Percentiles rank a stretch among this genome's conserved stretches.
These are phyloP conservation scores for Lasiommata megera DNA, from an alignment of 2,888 invertebrate genomes.

Conservation along the genomic window DNA sequence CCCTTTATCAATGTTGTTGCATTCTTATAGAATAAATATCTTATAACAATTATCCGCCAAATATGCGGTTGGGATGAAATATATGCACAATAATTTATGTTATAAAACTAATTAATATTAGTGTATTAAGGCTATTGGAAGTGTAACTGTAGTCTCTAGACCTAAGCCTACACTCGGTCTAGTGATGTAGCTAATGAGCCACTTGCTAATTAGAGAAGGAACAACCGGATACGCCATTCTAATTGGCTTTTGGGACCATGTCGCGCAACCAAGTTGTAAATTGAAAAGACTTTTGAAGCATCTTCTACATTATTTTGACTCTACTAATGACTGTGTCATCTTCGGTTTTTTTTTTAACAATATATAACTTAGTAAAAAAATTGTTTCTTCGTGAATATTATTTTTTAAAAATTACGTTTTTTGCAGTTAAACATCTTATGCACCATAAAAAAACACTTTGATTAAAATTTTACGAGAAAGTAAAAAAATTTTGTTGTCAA, in stretches of 20 bases:
- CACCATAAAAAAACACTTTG: too few relatives aligned
- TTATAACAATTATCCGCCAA: too few relatives aligned
- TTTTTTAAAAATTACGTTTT: too few relatives aligned
- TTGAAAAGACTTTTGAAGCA: conserved; percentile 26
- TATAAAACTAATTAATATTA: not conserved
- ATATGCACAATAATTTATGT: not conserved
- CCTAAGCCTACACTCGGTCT: conserved; percentile 39
- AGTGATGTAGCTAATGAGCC: conserved; percentile 76
- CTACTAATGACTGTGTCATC: not conserved
- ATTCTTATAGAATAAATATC: too few relatives aligned
- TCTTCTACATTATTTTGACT: conserved; percentile 16
- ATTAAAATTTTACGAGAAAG: too few relatives aligned
- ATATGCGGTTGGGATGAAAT: too few relatives aligned
- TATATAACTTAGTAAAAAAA: too few relatives aligned
- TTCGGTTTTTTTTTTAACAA: not conserved
- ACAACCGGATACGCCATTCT: conserved; percentile 75
- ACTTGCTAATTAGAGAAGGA: conserved; percentile 78
- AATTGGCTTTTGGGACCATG: conserved; percentile 75
- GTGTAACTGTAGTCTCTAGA: not conserved
- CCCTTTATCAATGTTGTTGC: too few relatives aligned
- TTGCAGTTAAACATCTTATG: too few relatives aligned
- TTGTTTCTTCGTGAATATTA: too few relatives aligned
- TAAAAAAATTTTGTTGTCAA: too few relatives aligned
- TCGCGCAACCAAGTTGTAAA: conserved; percentile 30
- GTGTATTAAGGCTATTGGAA: not conserved